A percentile compares a stretch with the other conserved stretches of the same genome.
phyloP scores from a whole-genome alignment of 2,113 vertebrate species.

The Catagonus wagneri region DNA sequence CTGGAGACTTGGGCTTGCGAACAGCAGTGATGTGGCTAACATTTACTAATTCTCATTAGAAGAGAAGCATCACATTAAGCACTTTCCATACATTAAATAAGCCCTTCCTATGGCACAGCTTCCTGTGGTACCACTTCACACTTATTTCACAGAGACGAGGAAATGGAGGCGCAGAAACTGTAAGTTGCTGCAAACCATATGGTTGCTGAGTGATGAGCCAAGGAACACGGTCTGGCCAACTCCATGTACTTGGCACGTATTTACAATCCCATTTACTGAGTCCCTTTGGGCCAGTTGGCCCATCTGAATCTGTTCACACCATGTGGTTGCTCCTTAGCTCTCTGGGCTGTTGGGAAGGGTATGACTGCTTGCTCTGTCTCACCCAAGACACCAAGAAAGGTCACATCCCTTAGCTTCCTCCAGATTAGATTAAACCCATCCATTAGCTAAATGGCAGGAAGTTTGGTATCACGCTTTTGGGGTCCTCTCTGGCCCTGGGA shows the following conservation, averaged over 20 bases:
- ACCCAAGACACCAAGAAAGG: neutral
- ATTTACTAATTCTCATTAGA: neutral
- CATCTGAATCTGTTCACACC: conserved; percentile 14
- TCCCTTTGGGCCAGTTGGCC: neutral
- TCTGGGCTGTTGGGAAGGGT: neutral
- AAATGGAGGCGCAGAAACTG: neutral
- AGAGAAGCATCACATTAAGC: neutral
- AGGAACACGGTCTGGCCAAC: neutral
- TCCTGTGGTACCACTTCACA: neutral
- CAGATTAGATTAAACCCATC: neutral
- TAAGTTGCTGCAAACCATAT: neutral
- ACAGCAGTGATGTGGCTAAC: neutral
- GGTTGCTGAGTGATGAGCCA: neutral
- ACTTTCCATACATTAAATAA: neutral
- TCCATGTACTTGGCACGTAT: neutral
- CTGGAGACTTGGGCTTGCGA: neutral
- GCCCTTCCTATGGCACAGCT: neutral
- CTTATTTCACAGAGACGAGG: neutral
- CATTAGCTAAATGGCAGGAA: neutral
- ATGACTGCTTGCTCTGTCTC: neutral
- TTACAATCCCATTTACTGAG: neutral
- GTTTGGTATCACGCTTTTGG: neutral
- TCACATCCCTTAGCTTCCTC: neutral
- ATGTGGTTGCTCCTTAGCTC: neutral
- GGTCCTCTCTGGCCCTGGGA: neutral